These are phyloP conservation scores for Drosophila bunnanda DNA, from an alignment of 2,888 invertebrate genomes.

Conservation along the genomic window DNA sequence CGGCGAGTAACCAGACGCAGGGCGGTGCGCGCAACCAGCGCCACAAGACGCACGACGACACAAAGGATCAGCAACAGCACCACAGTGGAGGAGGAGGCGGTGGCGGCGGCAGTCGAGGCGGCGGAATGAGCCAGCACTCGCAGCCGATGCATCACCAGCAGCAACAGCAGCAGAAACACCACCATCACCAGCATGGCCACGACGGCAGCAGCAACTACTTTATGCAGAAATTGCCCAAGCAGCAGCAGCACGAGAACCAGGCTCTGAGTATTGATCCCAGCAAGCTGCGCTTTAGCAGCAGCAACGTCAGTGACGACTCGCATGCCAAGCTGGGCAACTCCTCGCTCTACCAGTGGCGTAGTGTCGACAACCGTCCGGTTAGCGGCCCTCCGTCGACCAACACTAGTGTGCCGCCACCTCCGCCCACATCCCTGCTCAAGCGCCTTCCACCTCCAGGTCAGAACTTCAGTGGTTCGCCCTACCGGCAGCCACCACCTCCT, in stretches of 20 bases:
- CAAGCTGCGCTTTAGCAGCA: constrained; percentile 77
- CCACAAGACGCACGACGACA: constrained; percentile 49
- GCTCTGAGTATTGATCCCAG: constrained; percentile 75
- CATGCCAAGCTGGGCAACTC: constrained; percentile 74
- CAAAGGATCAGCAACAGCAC: constrained; percentile 48
- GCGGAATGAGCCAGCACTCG: constrained; percentile 45
- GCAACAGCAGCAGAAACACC: constrained; percentile 55
- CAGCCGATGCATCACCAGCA: constrained; percentile 51
- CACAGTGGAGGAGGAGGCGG: constrained; percentile 29
- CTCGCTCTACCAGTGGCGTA: constrained; percentile 76
- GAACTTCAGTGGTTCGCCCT: constrained; percentile 40
- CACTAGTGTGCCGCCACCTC: constrained; percentile 38
- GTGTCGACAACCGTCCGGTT: constrained; percentile 55
- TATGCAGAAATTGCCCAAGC: constrained; percentile 69
- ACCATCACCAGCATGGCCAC: constrained; percentile 53
- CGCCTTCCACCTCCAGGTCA: constrained; percentile 47
- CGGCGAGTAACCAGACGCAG: constrained; percentile 24
- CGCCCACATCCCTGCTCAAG: constrained; percentile 52
- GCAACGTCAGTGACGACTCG: constrained; percentile 62
- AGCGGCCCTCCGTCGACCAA: constrained; percentile 23
- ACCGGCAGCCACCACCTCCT: constrained; percentile 43
- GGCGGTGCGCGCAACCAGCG: constrained; percentile 47
- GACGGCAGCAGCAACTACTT: constrained; percentile 60
- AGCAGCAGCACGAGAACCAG: constrained; percentile 73
- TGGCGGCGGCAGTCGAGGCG: constrained; percentile 12